These are phyloP conservation scores for Meloidogyne hapla DNA, from an alignment of 1,140 invertebrate species.

Conservation along the genomic window DNA sequence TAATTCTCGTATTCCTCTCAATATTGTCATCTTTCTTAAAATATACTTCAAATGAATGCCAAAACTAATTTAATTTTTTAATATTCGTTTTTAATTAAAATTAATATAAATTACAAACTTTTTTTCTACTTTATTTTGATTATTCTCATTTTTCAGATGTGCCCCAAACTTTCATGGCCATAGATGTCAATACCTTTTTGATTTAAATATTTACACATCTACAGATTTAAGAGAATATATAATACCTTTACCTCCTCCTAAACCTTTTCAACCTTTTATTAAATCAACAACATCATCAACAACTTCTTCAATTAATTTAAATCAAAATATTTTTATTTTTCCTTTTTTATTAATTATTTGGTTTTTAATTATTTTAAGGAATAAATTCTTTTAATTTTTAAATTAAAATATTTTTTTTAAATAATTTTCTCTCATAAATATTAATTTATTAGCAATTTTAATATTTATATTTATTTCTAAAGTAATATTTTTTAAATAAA, in stretches of 20 bases:
- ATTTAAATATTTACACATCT: slow-evolving; percentile 1
- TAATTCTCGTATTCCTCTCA: no score
- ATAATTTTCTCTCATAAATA: no score
- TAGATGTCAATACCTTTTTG: background rate
- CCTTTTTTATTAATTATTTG: slow-evolving; percentile 2
- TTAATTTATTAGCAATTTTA: no score
- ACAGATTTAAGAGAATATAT: slow-evolving; percentile 1
- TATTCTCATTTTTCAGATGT: background rate
- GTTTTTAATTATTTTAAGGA: background rate
- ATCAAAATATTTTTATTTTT: background rate
- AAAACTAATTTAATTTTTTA: no score
- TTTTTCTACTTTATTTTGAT: no score
- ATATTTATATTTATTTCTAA: no score
- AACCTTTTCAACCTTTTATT: slow-evolving; percentile 1
- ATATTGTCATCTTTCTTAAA: no score
- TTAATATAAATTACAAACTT: no score
- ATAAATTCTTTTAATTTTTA: background rate
- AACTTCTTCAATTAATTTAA: background rate
- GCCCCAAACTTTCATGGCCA: background rate
- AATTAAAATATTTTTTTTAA: background rate
- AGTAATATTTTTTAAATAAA: no score
- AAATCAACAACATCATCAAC: background rate
- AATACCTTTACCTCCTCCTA: background rate
- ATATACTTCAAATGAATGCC: no score
- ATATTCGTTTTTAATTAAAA: no score